A percentile compares a stretch with the other conserved stretches of the same genome.
Conservation (phyloP, 2,888 invertebrate genomes). For the Lochmaea crataegi region DNA sequence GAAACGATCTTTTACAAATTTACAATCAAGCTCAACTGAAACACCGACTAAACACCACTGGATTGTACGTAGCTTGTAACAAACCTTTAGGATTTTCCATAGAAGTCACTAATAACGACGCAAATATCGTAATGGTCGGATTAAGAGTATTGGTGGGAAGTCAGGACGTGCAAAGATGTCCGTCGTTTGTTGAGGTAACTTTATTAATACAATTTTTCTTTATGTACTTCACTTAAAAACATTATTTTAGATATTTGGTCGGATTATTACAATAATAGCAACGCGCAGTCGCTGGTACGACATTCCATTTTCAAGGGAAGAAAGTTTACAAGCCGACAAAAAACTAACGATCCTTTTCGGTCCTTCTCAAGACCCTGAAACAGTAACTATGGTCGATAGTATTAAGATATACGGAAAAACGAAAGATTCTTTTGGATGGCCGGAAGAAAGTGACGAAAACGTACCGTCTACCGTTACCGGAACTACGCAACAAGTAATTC, state of each 20-base stretch:
- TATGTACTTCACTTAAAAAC: neutral
- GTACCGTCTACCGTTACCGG: constrained; percentile 51
- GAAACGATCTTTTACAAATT: constrained; percentile 93
- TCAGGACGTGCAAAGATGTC: constrained; percentile 82
- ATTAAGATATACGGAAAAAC: constrained; percentile 93
- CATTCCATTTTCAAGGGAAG: constrained; percentile 92
- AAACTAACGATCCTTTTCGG: constrained; percentile 87
- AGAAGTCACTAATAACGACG: constrained; percentile 88
- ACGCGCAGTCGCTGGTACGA: constrained; percentile 93
- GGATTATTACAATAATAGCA: constrained; percentile 54
- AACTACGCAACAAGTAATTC: constrained; percentile 43
- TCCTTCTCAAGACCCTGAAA: constrained; percentile 86
- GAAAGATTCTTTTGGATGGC: constrained; percentile 97
- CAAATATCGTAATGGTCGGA: constrained; percentile 85
- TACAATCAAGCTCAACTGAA: constrained; percentile 95
- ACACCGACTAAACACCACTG: constrained; percentile 85
- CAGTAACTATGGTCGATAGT: constrained; percentile 92
- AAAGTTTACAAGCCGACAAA: constrained; percentile 92
- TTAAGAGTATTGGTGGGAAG: constrained; percentile 84
- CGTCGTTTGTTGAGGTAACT: constrained; percentile 75
- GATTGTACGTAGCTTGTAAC: constrained; percentile 93
- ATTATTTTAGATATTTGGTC: constrained; percentile 51
- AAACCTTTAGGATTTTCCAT: constrained; percentile 90
- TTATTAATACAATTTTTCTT: constrained; percentile 61
- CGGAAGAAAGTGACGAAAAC: constrained; percentile 90